A percentile compares a stretch with the other conserved stretches of the same genome.
Evolutionary conservation across 2,797 vertebrate species (phyloP).

Genomic region (Rhinoraja longicauda): DNA sequence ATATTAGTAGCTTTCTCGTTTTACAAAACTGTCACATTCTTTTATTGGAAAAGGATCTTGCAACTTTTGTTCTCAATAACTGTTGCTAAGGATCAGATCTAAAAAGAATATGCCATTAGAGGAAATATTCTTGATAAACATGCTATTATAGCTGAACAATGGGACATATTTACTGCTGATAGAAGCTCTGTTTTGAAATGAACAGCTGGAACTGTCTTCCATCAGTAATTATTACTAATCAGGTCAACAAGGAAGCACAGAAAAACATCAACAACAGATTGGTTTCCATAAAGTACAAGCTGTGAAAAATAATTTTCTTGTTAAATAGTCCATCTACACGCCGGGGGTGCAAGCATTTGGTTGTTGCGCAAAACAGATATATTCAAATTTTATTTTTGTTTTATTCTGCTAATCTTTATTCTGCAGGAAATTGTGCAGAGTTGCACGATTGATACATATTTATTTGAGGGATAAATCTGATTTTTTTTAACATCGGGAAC

Average conservation of each 20-base stretch:
- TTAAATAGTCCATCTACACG: conserved; percentile 14
- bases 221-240: conserved; percentile 31
- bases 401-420: background rate
- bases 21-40: background rate
- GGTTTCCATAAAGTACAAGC: conserved; percentile 11
- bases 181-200: conserved; percentile 3
- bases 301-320: conserved; percentile 30
- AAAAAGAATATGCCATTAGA: background rate
- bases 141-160: conserved; percentile 21
- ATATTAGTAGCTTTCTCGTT: background rate
- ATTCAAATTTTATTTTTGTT: background rate
- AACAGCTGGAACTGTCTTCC: conserved; percentile 23
- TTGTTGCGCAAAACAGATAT: conserved; percentile 1
- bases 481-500: background rate
- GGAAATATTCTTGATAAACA: too few relatives aligned
- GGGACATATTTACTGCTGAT: conserved; percentile 17
- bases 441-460: background rate
- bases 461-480: background rate
- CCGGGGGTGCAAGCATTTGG: background rate
- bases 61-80: background rate
- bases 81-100: background rate
- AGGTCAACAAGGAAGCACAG: conserved; percentile 27
- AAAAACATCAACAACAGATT: conserved; percentile 27
- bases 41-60: background rate
- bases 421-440: background rate